These are phyloP conservation scores for Porites lutea DNA, from an alignment of 64 coral and sea anemone species.

Conservation along the genomic window DNA sequence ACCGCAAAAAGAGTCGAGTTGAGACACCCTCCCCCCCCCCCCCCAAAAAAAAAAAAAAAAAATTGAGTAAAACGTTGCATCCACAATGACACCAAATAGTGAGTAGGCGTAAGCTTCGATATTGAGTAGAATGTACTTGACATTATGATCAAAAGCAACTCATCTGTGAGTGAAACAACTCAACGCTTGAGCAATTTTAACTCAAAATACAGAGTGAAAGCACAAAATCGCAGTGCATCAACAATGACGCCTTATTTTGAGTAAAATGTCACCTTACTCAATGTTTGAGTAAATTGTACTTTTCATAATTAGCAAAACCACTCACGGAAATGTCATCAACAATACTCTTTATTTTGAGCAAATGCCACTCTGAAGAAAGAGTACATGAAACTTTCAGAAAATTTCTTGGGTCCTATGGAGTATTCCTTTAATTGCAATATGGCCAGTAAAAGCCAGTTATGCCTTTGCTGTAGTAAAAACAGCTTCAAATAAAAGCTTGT, in stretches of 20 bases:
- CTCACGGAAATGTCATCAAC: background rate
- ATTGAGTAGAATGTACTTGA: conserved; percentile 17
- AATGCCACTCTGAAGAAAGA: conserved; percentile 5
- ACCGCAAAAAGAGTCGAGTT: conserved; percentile 6
- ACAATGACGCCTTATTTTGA: no score
- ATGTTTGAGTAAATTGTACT: no score
- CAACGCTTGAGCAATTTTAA: conserved; percentile 8
- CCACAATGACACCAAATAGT: conserved; percentile 17
- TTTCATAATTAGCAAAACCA: background rate
- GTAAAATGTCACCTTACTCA: no score
- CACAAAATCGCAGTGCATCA: background rate
- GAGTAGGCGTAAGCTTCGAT: conserved; percentile 15
- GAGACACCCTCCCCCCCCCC: background rate
- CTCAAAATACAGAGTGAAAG: conserved; percentile 23
- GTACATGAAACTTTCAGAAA: background rate
- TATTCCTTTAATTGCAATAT: no score
- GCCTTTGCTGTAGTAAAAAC: no score
- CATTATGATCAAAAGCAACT: conserved; percentile 30
- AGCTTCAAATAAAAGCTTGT: no score
- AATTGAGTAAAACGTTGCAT: conserved; percentile 45
- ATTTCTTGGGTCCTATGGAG: no score
- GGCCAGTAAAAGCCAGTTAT: no score
- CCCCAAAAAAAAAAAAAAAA: no score
- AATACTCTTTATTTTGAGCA: conserved; percentile 3
- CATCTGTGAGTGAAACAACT: conserved; percentile 43